These are phyloP conservation scores for Danaus plexippus DNA, from an alignment of 1,140 invertebrate genomes.

Conservation along the genomic window DNA sequence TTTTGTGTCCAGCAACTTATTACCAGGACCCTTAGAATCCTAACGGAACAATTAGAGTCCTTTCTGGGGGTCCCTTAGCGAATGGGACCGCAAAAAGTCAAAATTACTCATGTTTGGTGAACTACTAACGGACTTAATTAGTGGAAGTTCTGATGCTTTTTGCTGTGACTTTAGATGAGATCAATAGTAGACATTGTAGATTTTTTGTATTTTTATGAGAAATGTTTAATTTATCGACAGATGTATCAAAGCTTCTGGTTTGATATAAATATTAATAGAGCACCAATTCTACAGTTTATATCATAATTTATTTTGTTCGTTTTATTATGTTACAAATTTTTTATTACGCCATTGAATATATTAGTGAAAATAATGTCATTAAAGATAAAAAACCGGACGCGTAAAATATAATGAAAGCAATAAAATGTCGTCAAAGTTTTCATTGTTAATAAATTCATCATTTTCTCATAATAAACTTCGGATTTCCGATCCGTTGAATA, in stretches of 20 bases:
- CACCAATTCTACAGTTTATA: no score
- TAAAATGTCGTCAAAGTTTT: no score
- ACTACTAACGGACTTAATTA: slow-evolving; percentile 32
- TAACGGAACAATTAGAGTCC: slow-evolving; percentile 18
- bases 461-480: slow-evolving; percentile 24
- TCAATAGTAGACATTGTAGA: no score
- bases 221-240: no score
- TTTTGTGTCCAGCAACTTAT: slow-evolving; percentile 14
- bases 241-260: no score
- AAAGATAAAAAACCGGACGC: background rate
- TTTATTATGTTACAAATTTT: no score
- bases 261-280: no score
- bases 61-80: slow-evolving; percentile 8
- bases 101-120: slow-evolving; percentile 29
- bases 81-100: slow-evolving; percentile 18
- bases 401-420: background rate
- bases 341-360: no score
- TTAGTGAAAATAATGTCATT: no score
- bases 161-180: no score
- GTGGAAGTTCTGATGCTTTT: slow-evolving; percentile 21
- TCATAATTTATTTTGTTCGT: no score
- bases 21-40: slow-evolving; percentile 13
- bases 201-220: no score
- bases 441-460: slow-evolving; percentile 11
- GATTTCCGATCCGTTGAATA: slow-evolving; percentile 40